These are phyloP conservation scores for Suncus etruscus DNA, from an alignment of 2,113 vertebrate species.

Conservation along the genomic window DNA sequence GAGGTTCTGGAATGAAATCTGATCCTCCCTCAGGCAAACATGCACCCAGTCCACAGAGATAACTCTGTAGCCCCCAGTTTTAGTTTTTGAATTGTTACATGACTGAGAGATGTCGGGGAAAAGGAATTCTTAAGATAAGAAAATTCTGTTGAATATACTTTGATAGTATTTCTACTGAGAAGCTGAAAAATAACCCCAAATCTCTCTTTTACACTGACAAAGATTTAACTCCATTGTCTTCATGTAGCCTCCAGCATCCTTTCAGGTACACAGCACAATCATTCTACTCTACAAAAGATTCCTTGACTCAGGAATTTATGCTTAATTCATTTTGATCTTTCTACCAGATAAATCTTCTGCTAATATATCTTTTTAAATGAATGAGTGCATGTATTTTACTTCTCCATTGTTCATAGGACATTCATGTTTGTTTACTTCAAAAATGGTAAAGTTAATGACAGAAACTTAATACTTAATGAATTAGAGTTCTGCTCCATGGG, in stretches of 20 bases:
- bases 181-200: background rate
- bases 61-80: background rate
- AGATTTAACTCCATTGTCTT: background rate
- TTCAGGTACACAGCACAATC: background rate
- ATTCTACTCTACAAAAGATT: background rate
- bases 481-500: background rate
- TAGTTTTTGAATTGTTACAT: background rate
- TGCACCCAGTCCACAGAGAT: too few relatives aligned
- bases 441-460: background rate
- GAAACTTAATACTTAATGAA: background rate
- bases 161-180: background rate
- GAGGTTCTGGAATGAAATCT: too few relatives aligned
- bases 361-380: background rate
- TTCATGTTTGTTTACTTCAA: background rate
- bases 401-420: background rate
- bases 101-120: background rate
- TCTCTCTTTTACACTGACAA: background rate
- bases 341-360: background rate
- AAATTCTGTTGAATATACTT: background rate
- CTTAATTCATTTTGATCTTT: background rate
- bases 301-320: background rate
- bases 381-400: slow-evolving; percentile 35
- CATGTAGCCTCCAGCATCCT: background rate
- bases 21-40: too few relatives aligned
- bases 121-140: background rate